phyloP scores from a whole-genome alignment of 2,113 vertebrate genomes.

The Mesocricetus auratus region DNA sequence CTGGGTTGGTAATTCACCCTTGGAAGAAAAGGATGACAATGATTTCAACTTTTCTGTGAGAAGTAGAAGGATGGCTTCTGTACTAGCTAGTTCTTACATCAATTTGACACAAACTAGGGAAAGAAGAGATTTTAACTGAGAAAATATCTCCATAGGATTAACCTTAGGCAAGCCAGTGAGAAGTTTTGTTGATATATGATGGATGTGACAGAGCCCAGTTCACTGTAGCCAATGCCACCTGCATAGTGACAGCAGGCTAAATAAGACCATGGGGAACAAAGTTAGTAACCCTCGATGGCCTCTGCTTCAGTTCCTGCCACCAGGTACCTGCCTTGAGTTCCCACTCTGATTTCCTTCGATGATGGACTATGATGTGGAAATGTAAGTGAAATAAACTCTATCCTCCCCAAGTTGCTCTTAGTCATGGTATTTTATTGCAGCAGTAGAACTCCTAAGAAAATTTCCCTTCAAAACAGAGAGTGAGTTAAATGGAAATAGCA shows the following conservation, averaged over 20 bases:
- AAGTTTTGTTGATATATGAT: background rate
- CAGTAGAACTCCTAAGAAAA: background rate
- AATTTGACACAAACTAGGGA: background rate
- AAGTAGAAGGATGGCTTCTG: background rate
- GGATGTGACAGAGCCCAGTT: background rate
- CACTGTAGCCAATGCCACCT: background rate
- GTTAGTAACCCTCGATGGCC: no score
- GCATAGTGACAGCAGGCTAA: background rate
- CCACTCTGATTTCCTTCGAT: background rate
- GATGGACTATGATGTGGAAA: background rate
- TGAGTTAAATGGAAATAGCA: background rate
- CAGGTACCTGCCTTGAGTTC: background rate
- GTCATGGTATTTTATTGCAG: background rate
- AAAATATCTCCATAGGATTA: background rate
- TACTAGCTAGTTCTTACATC: background rate
- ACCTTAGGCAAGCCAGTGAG: background rate
- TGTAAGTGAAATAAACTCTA: background rate
- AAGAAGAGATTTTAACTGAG: background rate
- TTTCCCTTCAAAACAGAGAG: constrained; percentile 42
- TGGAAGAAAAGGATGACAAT: background rate
- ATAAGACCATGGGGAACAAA: background rate
- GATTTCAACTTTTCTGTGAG: background rate
- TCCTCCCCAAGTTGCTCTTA: background rate
- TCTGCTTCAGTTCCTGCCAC: background rate
- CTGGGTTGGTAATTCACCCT: background rate